Evolutionary conservation across 2,113 vertebrate species (phyloP).

Genomic region (Ctenodactylus gundi): DNA sequence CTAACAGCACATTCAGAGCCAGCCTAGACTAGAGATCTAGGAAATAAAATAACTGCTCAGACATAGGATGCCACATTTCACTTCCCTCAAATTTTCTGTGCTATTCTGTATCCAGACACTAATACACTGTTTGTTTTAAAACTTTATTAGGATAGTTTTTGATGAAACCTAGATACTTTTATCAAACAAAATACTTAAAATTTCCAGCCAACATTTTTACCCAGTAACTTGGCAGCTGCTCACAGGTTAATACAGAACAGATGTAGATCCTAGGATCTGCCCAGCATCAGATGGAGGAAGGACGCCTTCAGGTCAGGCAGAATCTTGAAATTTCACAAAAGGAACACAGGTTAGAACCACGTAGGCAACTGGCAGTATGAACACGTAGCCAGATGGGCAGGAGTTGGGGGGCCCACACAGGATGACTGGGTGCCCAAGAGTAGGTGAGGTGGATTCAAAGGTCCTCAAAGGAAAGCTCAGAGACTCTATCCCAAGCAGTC

Average conservation of each 20-base stretch:
- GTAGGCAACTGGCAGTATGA: not conserved
- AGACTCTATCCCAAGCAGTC: not conserved
- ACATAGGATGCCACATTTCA: too few relatives aligned
- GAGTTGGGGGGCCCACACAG: not conserved
- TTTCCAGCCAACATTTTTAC: not conserved
- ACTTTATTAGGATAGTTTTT: slow-evolving; percentile 33
- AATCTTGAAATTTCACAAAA: slow-evolving; percentile 53
- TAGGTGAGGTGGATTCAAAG: slow-evolving; percentile 9
- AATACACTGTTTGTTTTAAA: too few relatives aligned
- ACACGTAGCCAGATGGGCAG: fast-evolving
- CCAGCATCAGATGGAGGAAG: not conserved
- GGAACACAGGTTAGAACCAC: not conserved
- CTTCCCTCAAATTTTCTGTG: too few relatives aligned
- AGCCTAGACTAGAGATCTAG: too few relatives aligned
- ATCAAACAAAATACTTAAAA: not conserved
- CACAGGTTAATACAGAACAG: not conserved
- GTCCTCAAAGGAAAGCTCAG: slow-evolving; percentile 31
- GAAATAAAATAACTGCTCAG: too few relatives aligned
- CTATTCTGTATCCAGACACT: too few relatives aligned
- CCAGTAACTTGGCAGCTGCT: not conserved
- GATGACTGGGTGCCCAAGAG: not conserved
- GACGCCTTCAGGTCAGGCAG: not conserved
- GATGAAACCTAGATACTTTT: not conserved
- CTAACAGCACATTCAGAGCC: too few relatives aligned
- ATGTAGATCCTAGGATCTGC: not conserved